Evolutionary conservation across 1,140 invertebrate genomes (phyloP), one percentile per base, ranked within the genome.

Genomic region (Tenebrio molitor): DNA sequence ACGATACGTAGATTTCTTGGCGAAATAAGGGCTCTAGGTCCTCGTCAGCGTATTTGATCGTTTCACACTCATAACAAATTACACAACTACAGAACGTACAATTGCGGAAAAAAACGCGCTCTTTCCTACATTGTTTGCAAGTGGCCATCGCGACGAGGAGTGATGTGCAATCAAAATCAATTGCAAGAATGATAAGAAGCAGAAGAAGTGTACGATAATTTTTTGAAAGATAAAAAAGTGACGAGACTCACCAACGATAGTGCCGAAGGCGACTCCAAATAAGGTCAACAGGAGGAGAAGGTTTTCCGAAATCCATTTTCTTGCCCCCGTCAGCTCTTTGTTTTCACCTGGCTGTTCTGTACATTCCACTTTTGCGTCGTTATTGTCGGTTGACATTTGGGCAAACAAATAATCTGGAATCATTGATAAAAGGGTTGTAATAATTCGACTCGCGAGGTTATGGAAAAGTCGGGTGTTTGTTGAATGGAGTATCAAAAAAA

Each of bases 401-500:
- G 90, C 89, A 83, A 91, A 91, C 81, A 91, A 85, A 83, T 91
- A 91, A 82, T 91, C 91, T 89, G 90, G 89, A 87, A 89, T 90
- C 73, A 80, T 39, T 8, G 29, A 65, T 10, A 53, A 4, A 39
- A 15, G 10, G 44, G 16, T n/a, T 5, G 8, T 29, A 29, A 8
- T 29, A 4, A 29, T 29, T 29, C 8, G 8, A 29, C 25, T 29
- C 25, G 25, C n/a, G n/a, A n/a, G n/a, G n/a, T n/a, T n/a, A n/a
- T n/a, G n/a, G n/a, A n/a, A n/a, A n/a, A n/a, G n/a, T n/a, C n/a
- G n/a, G n/a, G n/a, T n/a, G n/a, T n/a, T n/a, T n/a, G n/a, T n/a
- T n/a, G n/a, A n/a, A n/a, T n/a, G n/a, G n/a, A n/a, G n/a, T n/a
- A n/a, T n/a, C n/a, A n/a, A n/a, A n/a, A n/a, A n/a, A n/a, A n/a